Percentiles rank a stretch among this genome's conserved stretches.
These are phyloP conservation scores for Sebastes cheni DNA, from an alignment of 2,797 vertebrate species.

Conservation along the genomic window DNA sequence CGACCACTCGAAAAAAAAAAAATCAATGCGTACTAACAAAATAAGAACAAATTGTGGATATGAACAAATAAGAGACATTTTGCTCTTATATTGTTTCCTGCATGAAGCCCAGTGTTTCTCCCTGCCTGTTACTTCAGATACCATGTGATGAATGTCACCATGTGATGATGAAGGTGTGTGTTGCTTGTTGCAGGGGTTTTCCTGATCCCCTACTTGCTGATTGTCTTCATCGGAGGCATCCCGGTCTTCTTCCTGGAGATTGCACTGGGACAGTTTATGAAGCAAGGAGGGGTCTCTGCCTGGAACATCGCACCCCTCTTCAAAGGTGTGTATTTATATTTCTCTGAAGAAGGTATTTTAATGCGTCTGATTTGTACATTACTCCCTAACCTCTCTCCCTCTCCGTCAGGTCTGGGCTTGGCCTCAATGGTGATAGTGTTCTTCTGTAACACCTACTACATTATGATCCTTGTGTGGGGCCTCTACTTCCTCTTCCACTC, in stretches of 20 bases:
- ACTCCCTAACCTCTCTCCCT: not conserved
- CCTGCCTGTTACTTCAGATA: not conserved
- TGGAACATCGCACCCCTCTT: slow-evolving; percentile 95
- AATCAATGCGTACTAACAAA: too few relatives aligned
- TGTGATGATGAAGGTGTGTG: slow-evolving; percentile 8
- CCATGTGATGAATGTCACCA: not conserved
- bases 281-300: slow-evolving; percentile 90
- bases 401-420: slow-evolving; percentile 82
- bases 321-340: slow-evolving; percentile 81
- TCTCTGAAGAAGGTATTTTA: not conserved
- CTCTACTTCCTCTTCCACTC: slow-evolving; percentile 88
- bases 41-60: too few relatives aligned
- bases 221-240: slow-evolving; percentile 91
- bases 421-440: slow-evolving; percentile 90
- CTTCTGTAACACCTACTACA: slow-evolving; percentile 90
- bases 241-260: slow-evolving; percentile 95
- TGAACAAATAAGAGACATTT: too few relatives aligned
- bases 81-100: too few relatives aligned
- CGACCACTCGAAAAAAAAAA: too few relatives aligned
- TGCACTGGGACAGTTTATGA: slow-evolving; percentile 94
- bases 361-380: not conserved
- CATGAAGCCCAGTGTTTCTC: not conserved
- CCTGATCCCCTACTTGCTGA: slow-evolving; percentile 91
- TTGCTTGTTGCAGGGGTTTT: slow-evolving; percentile 86
- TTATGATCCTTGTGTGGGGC: slow-evolving; percentile 89